Evolutionary conservation across 2,113 vertebrate genomes (phyloP).

Genomic region (Vidua macroura): DNA sequence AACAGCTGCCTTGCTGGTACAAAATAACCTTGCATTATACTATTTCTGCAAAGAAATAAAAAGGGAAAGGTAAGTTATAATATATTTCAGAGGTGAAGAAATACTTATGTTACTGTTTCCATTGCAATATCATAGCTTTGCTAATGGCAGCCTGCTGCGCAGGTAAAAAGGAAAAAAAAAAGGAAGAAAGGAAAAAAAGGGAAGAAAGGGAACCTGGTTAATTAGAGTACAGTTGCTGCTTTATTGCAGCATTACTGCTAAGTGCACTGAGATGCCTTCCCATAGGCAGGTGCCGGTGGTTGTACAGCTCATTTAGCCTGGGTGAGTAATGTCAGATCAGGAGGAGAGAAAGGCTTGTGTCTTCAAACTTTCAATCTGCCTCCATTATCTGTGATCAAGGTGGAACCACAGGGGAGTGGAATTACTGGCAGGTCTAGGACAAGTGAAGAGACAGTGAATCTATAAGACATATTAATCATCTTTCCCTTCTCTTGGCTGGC

Average conservation of each 20-base stretch:
- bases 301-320: slow-evolving; percentile 76
- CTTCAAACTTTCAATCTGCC: slow-evolving; percentile 81
- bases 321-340: slow-evolving; percentile 78
- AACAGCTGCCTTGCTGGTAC: neutral
- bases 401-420: slow-evolving; percentile 75
- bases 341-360: slow-evolving; percentile 73
- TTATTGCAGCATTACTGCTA: slow-evolving; percentile 68
- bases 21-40: slow-evolving; percentile 25
- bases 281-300: slow-evolving; percentile 70
- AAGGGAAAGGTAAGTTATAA: neutral
- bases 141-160: slow-evolving; percentile 45
- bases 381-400: slow-evolving; percentile 80
- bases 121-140: slow-evolving; percentile 44
- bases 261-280: slow-evolving; percentile 69
- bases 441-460: slow-evolving; percentile 78
- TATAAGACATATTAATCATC: slow-evolving; percentile 83
- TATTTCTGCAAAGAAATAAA: neutral
- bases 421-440: slow-evolving; percentile 76
- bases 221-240: slow-evolving; percentile 75
- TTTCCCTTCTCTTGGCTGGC: slow-evolving; percentile 78
- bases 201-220: slow-evolving; percentile 49
- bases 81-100: slow-evolving; percentile 31
- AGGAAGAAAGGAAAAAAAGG: neutral
- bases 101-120: slow-evolving; percentile 22
- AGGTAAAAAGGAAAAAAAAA: neutral